Base-by-base conservation (phyloP, 2,888 invertebrate species). In the Diploptera punctata region DNA sequence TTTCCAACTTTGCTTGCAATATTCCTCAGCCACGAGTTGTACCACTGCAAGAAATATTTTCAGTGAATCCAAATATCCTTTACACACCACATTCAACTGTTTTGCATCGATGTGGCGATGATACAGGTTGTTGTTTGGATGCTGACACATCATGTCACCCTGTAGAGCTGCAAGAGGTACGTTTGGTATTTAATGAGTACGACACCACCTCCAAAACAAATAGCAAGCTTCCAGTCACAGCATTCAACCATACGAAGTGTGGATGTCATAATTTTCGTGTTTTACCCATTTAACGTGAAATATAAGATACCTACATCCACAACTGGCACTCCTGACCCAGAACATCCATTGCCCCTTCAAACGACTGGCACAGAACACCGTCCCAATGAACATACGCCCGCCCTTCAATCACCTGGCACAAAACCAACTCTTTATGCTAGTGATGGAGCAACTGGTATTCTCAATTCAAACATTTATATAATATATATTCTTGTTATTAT, bases 41-140 rank as follows among this genome's bases (percentile, higher is more conserved):
- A 4, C 65, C 47, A 5, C 26, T 47, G 2, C n/a, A 44, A 5
- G 44, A 29, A 1, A 26, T 65, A 0, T 47, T 44, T 19, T 18
- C 18, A 16, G 47, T 26, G 29, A 65, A 1, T 26, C 24, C 44
- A 18, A 16, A 29, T 16, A 18, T n/a, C 29, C n/a, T 57, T 16
- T 57, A 57, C 9, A 57, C 57, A 4, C 57, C 57, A 29, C 57
- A 24, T 10, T 26, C 57, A n/a, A 57, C 57, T 29, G 57, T 57
- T 13, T n/a, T 57, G 3, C 57, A 57, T 29, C 57, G 57, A 13
- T 57, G 57, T 57, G 57, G 57, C n/a, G 26, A 57, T 16, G 57
- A 57, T 16, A 57, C 26, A 4, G 57, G 57, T n/a, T 57, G 57
- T 24, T 57, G 57, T 29, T 16, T n/a, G 3, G n/a, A 1, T 3